These are phyloP conservation scores for Synanthedon myopaeformis DNA, from an alignment of 2,888 invertebrate genomes.

Conservation along the genomic window DNA sequence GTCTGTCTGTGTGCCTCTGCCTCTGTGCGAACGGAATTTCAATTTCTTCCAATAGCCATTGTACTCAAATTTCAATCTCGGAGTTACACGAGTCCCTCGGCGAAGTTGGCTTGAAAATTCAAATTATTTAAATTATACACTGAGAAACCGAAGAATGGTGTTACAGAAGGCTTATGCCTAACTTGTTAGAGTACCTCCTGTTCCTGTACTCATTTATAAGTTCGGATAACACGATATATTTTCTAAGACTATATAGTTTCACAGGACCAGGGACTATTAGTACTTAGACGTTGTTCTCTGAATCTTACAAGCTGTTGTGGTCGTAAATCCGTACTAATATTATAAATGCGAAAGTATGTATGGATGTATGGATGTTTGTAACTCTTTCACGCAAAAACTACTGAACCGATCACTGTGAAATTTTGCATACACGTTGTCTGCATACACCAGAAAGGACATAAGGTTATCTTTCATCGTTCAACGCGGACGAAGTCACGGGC, in stretches of 20 bases:
- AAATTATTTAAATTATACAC: neutral
- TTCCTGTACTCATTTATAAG: conserved; percentile 1
- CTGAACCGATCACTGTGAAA: too few species aligned
- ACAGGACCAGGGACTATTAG: conserved; percentile 1
- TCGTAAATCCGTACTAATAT: too few species aligned
- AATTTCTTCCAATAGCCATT: conserved; percentile 8
- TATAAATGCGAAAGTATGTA: too few species aligned
- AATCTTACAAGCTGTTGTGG: too few species aligned
- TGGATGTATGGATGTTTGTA: too few species aligned
- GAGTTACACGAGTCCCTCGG: conserved; percentile 4
- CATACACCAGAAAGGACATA: too few species aligned
- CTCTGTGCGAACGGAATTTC: conserved; percentile 5
- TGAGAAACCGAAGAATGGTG: neutral
- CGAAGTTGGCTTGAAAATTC: conserved; percentile 1
- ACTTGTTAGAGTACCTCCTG: neutral
- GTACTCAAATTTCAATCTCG: conserved; percentile 9
- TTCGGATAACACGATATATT: conserved; percentile 2
- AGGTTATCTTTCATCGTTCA: too few species aligned
- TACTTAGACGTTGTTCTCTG: too few species aligned
- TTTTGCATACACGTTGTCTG: too few species aligned
- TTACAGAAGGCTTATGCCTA: neutral
- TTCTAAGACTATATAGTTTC: conserved; percentile 39
- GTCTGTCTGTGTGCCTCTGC: conserved; percentile 1
- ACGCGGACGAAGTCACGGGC: too few species aligned
- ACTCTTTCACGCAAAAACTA: too few species aligned